phyloP scores from a whole-genome alignment of 2,888 invertebrate species.

The Amblyteles armatorius region DNA sequence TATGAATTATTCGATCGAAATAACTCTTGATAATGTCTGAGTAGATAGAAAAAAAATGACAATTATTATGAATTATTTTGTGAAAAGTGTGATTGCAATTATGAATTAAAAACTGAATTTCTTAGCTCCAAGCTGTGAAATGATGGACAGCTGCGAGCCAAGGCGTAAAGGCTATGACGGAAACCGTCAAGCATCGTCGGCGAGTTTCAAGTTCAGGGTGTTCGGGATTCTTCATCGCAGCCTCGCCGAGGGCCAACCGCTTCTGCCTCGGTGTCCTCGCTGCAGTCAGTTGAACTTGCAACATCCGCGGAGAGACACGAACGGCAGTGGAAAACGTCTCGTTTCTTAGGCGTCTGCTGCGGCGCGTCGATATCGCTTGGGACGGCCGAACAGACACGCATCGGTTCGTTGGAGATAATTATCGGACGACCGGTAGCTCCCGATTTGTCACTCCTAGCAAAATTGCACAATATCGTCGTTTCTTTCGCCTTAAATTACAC shows the following conservation, averaged over 20 bases:
- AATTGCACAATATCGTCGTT: background rate
- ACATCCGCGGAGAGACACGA: background rate
- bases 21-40: too few species aligned
- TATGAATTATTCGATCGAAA: background rate
- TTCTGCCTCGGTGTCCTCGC: slow-evolving; percentile 58
- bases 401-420: background rate
- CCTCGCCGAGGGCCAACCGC: slow-evolving; percentile 47
- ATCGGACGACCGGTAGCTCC: background rate
- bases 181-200: background rate
- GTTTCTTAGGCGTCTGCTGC: background rate
- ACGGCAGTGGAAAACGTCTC: background rate
- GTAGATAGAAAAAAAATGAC: background rate
- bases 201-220: slow-evolving; percentile 8
- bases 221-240: background rate
- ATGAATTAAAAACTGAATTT: background rate
- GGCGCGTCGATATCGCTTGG: background rate
- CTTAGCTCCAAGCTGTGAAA: background rate
- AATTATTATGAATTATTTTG: background rate
- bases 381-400: background rate
- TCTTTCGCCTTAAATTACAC: background rate
- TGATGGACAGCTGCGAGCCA: background rate
- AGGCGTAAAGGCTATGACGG: background rate
- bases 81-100: background rate
- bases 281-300: slow-evolving; percentile 17
- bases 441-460: background rate